Conservation (phyloP, 2,888 invertebrate genomes). For the Catocala fraxini region DNA sequence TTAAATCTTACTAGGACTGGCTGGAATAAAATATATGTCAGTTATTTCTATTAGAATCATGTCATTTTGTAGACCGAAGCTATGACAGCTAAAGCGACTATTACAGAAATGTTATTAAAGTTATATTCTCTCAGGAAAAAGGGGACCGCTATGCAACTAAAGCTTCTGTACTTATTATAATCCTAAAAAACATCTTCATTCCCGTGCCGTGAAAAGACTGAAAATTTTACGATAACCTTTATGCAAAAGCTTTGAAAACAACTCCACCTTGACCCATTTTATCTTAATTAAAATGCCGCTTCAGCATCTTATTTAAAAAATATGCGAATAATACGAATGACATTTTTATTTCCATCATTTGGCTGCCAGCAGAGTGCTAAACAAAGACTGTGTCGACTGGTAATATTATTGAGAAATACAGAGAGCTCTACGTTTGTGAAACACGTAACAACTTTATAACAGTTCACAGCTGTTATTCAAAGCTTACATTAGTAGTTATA, state of each 20-base stretch:
- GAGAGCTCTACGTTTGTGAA: too few species aligned
- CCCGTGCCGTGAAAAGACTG: conserved; percentile 16
- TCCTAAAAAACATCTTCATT: conserved; percentile 12
- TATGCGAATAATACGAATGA: conserved; percentile 1
- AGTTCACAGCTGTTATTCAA: too few species aligned
- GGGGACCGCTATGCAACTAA: conserved; percentile 2
- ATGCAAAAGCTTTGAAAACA: conserved; percentile 27
- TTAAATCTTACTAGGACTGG: neutral
- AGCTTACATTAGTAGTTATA: neutral
- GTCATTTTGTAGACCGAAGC: neutral
- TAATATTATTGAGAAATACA: too few species aligned
- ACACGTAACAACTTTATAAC: too few species aligned
- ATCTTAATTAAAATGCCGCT: conserved; percentile 44
- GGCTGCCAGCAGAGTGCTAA: too few species aligned
- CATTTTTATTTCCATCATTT: neutral
- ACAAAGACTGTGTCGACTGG: too few species aligned
- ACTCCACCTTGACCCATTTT: conserved; percentile 40
- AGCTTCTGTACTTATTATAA: conserved; percentile 2
- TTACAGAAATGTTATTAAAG: conserved; percentile 4
- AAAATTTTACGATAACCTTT: conserved; percentile 25
- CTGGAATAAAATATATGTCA: neutral
- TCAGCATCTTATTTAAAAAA: conserved; percentile 18
- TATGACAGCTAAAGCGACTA: conserved; percentile 1
- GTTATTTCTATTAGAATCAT: neutral
- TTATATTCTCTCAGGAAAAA: conserved; percentile 5